Evolutionary conservation across 2,113 vertebrate species (phyloP).

Genomic region (Perognathus longimembris): DNA sequence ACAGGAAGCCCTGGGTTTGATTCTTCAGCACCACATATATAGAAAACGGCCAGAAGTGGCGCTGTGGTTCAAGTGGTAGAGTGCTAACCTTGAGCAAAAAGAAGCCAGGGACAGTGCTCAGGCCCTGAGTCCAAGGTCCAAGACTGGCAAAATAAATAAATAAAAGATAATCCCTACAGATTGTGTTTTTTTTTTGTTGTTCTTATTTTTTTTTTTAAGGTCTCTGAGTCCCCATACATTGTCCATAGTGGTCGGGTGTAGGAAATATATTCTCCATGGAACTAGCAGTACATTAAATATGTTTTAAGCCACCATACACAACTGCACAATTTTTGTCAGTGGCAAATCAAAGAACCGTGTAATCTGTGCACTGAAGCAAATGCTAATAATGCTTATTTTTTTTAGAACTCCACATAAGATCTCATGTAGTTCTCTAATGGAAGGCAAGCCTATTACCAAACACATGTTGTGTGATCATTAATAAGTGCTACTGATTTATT

Average conservation of each 20-base stretch:
- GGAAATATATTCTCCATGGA: background rate
- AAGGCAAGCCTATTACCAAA: conserved; percentile 56
- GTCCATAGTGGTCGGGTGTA: background rate
- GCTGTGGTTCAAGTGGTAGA: too few species aligned
- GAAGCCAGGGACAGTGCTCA: too few species aligned
- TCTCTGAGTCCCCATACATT: background rate
- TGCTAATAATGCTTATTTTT: background rate
- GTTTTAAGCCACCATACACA: background rate
- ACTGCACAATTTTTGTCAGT: conserved; percentile 42
- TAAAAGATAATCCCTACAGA: too few species aligned
- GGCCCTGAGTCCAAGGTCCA: too few species aligned
- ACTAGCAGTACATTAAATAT: conserved; percentile 26
- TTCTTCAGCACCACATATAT: too few species aligned
- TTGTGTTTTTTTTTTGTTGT: too few species aligned
- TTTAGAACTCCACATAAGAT: background rate
- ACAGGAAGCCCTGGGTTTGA: too few species aligned
- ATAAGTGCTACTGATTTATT: conserved; percentile 58
- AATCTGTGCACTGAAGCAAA: conserved; percentile 48
- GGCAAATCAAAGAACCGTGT: background rate
- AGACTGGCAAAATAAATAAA: too few species aligned
- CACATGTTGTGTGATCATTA: conserved; percentile 40
- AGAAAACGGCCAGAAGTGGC: too few species aligned
- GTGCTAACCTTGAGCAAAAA: too few species aligned
- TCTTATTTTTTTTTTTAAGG: conserved; percentile 54
- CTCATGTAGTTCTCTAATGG: conserved; percentile 3